phyloP scores from a whole-genome alignment of 2,888 invertebrate genomes.

The Drosophila colorata region DNA sequence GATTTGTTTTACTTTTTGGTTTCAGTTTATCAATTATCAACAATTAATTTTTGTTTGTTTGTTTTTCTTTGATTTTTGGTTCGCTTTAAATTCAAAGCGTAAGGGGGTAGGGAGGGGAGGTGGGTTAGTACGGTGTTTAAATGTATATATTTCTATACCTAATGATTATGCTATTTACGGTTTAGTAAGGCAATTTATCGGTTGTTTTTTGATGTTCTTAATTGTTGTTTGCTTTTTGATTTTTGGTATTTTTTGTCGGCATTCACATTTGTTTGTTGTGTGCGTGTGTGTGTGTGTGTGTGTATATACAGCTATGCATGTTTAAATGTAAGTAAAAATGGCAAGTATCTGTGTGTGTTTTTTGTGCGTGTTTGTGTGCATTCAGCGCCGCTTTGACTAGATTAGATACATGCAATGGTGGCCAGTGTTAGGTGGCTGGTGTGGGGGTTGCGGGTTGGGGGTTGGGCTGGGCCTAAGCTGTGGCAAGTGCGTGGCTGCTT shows the following conservation, averaged over 20 bases:
- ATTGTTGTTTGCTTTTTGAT: constrained; percentile 24
- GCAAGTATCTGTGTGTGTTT: constrained; percentile 26
- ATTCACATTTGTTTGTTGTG: constrained; percentile 36
- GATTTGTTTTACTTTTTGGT: constrained; percentile 36
- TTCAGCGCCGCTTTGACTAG: constrained; percentile 57
- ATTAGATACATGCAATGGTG: constrained; percentile 30
- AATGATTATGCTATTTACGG: constrained; percentile 18
- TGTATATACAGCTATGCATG: constrained; percentile 13
- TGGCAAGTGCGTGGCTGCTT: constrained; percentile 28
- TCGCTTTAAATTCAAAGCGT: constrained; percentile 41
- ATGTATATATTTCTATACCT: constrained; percentile 5
- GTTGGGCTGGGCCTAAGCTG: not conserved
- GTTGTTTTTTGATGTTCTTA: constrained; percentile 4
- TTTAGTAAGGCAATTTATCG: constrained; percentile 22
- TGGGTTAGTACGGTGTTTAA: not conserved
- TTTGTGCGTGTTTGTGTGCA: constrained; percentile 26
- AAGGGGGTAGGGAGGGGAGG: not conserved
- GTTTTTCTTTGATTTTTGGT: constrained; percentile 5
- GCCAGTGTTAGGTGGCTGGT: constrained; percentile 7
- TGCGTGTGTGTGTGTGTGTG: constrained; percentile 12
- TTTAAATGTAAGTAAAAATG: constrained; percentile 40
- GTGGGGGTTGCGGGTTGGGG: not conserved
- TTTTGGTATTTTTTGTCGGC: constrained; percentile 36
- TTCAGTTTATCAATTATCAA: constrained; percentile 38
- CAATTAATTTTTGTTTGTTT: constrained; percentile 22